Conservation (phyloP, 2,888 invertebrate genomes). For the Drosophila tanythrix region DNA sequence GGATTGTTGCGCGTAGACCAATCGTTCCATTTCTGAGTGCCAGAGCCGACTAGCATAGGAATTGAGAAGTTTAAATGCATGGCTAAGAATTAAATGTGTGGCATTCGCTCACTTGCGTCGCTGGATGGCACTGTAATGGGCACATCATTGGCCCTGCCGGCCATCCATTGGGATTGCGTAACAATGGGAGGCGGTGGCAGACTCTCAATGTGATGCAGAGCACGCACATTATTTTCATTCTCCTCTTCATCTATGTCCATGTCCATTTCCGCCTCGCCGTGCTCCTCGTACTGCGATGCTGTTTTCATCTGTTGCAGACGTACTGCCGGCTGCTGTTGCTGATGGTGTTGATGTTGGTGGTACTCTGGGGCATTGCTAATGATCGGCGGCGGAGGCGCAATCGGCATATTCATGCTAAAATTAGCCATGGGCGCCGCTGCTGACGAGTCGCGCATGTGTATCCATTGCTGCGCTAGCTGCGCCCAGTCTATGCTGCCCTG, state of each 20-base stretch:
- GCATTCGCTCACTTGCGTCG: constrained; percentile 41
- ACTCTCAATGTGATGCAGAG: constrained; percentile 24
- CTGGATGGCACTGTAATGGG: constrained; percentile 11
- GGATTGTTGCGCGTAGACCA: constrained; percentile 56
- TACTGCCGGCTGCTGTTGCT: constrained; percentile 22
- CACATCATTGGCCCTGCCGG: constrained; percentile 15
- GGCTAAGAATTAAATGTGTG: too few species aligned
- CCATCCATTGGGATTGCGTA: constrained; percentile 69
- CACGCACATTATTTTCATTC: constrained; percentile 36
- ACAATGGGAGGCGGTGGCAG: constrained; percentile 53
- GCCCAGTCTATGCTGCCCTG: constrained; percentile 95
- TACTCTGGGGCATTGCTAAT: constrained; percentile 64
- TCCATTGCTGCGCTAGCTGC: constrained; percentile 98
- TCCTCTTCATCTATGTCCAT: constrained; percentile 90
- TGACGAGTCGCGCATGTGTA: constrained; percentile 92
- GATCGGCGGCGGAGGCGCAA: constrained; percentile 87
- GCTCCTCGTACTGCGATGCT: constrained; percentile 86
- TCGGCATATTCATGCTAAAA: constrained; percentile 85
- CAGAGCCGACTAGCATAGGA: constrained; percentile 14
- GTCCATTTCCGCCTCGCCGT: constrained; percentile 95
- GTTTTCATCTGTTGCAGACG: constrained; percentile 24
- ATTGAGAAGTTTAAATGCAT: not conserved
- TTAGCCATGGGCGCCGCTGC: constrained; percentile 41
- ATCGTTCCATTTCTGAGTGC: constrained; percentile 58
- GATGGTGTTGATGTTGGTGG: constrained; percentile 31